Base-by-base conservation (phyloP, 2,888 invertebrate genomes). In the Drosophila cracens region DNA sequence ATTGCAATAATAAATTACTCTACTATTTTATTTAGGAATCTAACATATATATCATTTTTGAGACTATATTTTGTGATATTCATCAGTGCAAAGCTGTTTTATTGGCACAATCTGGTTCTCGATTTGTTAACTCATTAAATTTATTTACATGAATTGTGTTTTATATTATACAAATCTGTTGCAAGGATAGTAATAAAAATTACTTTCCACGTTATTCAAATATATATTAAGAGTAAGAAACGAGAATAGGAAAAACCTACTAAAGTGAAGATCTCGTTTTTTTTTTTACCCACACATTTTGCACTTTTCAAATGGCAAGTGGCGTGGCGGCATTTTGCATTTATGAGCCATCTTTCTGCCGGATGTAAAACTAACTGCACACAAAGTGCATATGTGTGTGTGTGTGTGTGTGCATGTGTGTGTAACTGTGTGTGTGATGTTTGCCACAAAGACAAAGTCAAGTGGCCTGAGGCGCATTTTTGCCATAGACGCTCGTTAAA, bases 401-500 rank as follows among this genome's bases (percentile, higher is more conserved):
- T 48, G 59, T 54, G 59, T 36, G 33, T 29, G 51, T 31, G 43
- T 62, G 33, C 0, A 1, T 10, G 54, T 43, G 27, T 53, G 21
- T 49, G 46, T 48, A 29, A 48, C 58, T 43, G 21, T 53, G 61
- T 59, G 46, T 71, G 51, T 54, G 46, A 54, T 69, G 68, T 58
- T 61, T 76, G 69, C 85, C 70, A 85, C 89, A 88, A 85, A 85
- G 83, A 67, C 75, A 81, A 72, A 65, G 82, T 65, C 74, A 83
- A 89, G 84, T 87, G 89, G 84, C 85, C 73, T 75, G 60, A 70
- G 82, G 81, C 79, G 72, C 69, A 75, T 81, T 88, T 88, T 81
- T 52, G 76, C 84, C 74, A 83, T 83, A 90, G 90, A 74, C 74
- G 76, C 89, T 90, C 84, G 90, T 86, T 90, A 90, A 90, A 89